These are phyloP conservation scores for Urocynchramus pylzowi DNA, from an alignment of 2,113 vertebrate species.

Conservation along the genomic window DNA sequence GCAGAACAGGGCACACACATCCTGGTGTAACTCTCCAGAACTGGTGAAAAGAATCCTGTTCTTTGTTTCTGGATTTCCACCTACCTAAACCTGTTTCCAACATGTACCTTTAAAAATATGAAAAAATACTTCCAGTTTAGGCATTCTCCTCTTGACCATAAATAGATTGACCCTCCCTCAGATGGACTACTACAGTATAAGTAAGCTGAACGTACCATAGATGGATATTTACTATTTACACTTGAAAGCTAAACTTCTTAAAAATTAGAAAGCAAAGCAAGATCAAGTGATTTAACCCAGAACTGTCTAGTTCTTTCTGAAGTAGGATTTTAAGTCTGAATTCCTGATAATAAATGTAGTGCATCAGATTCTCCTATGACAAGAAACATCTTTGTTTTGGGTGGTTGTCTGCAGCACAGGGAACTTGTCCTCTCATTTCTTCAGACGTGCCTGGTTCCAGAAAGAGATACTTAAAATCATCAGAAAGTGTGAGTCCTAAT, in stretches of 20 bases:
- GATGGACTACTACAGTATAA: not conserved
- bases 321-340: not conserved
- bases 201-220: not conserved
- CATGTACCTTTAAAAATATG: not conserved
- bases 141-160: not conserved
- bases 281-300: not conserved
- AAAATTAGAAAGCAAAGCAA: not conserved
- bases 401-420: not conserved
- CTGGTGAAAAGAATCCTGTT: not conserved
- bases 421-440: not conserved
- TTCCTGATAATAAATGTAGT: not conserved
- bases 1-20: not conserved
- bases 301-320: not conserved
- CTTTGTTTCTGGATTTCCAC: not conserved
- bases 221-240: not conserved
- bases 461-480: not conserved
- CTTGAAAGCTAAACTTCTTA: not conserved
- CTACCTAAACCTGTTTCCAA: not conserved
- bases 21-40: not conserved
- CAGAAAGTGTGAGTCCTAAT: not conserved
- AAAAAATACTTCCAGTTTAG: not conserved
- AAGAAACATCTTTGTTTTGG: not conserved
- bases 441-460: accelerated
- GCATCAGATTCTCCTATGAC: not conserved
- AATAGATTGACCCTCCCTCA: not conserved